Base-by-base conservation (phyloP, 92 coral and sea anemone genomes). In the Montipora capitata region DNA sequence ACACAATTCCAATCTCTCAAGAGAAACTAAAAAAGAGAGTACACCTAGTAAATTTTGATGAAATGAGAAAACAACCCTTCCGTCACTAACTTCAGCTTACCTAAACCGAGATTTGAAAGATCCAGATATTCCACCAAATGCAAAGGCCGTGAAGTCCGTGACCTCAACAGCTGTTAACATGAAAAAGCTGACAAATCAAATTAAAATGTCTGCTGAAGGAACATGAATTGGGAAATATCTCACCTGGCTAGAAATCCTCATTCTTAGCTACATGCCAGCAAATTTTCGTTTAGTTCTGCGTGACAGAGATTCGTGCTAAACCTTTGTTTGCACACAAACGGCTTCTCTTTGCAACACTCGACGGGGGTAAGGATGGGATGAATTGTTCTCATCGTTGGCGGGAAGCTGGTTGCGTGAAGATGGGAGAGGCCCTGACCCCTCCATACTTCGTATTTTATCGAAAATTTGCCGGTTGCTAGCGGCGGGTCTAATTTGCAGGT, bases 241-340 rank as follows among this genome's bases (percentile, higher is more conserved):
- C 82, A 95, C 99, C 99, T 95, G 97, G 70, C 93, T 91, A 54
- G 98, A 89, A 39, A 95, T 90, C 93, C 94, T 91, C 99, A 96
- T 96, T 40, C 44, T 83, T 17, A 58, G 71, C 80, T 83, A 83
- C 87, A 83, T 83, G 58, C 18, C 87, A 52, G 70, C 79, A 10
- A 7, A 72, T 58, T 16, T 72, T 57, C 6, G 78, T 57, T 14
- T 17, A 20, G 35, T 17, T 35, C 68, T 64, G 56, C 43, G 12
- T 17, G 4, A 40, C 16, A 76, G n/a, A 18, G n/a, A 8, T 49
- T 14, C 35, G 2, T 44, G 10, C 43, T 12, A 44, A 11, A 10
- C 61, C 15, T n/a, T 51, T 39, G 67, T 69, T 52, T 81, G 85
- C 41, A 67, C 27, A 8, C 48, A 15, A 18, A 68, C 70, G 74